A percentile compares a stretch with the other conserved stretches of the same genome.
Evolutionary conservation across 2,888 invertebrate species (phyloP).

Genomic region (Neelides folsomi): DNA sequence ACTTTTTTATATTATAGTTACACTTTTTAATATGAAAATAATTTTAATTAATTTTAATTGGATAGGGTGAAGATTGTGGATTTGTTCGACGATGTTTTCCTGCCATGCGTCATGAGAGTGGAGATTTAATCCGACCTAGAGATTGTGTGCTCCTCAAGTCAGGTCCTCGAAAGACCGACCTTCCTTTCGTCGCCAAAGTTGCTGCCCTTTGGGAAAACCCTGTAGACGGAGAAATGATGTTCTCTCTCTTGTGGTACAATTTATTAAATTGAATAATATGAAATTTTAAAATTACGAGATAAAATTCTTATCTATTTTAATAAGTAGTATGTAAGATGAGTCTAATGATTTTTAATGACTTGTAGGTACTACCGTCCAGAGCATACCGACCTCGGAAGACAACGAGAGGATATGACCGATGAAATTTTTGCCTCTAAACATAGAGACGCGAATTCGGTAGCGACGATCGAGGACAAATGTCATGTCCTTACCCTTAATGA

Average conservation of each 20-base stretch:
- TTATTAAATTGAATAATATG: not conserved
- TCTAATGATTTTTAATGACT: not conserved
- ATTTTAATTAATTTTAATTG: conserved; percentile 7
- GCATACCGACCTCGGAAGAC: conserved; percentile 81
- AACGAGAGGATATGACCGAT: conserved; percentile 64
- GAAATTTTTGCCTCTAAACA: conserved; percentile 94
- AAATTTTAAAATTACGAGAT: too few relatives aligned
- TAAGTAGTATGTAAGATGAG: not conserved
- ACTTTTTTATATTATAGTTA: too few relatives aligned
- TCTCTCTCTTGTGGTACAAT: conserved; percentile 29
- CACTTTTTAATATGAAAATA: not conserved
- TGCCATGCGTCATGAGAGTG: conserved; percentile 79
- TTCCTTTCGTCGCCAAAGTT: conserved; percentile 89
- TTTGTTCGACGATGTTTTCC: conserved; percentile 72
- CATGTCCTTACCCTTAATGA: conserved; percentile 91
- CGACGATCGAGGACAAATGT: conserved; percentile 95
- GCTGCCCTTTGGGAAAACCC: conserved; percentile 90
- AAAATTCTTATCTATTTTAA: too few relatives aligned
- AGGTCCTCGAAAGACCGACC: conserved; percentile 63
- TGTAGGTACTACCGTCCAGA: conserved; percentile 89
- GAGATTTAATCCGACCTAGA: conserved; percentile 68
- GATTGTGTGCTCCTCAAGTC: conserved; percentile 88
- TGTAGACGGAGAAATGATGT: conserved; percentile 57
- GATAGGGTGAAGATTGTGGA: conserved; percentile 58
- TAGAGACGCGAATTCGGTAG: conserved; percentile 87